Conservation (phyloP, 2,797 vertebrate species). For the Rhabdophis nuchalis region DNA sequence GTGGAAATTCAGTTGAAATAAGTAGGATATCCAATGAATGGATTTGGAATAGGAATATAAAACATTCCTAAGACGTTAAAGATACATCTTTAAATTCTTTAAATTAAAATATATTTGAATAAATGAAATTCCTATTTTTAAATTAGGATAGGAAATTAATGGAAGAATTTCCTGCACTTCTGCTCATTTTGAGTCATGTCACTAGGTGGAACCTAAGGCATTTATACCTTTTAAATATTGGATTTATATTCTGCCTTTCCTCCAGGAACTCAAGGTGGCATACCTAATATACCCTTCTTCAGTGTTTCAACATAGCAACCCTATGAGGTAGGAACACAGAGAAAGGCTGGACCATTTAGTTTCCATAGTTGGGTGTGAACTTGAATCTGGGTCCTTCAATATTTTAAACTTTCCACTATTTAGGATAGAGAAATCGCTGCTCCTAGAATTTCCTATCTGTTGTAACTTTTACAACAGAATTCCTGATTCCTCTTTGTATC, state of each 20-base stretch:
- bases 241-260: neutral
- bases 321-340: neutral
- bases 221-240: neutral
- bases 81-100: neutral
- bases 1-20: neutral
- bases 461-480: neutral
- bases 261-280: neutral
- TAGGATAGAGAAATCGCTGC: neutral
- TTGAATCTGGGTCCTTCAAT: neutral
- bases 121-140: neutral
- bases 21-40: neutral
- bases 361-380: neutral
- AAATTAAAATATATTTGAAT: neutral
- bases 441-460: neutral
- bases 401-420: neutral
- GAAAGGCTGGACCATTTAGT: neutral
- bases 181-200: neutral
- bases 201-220: neutral
- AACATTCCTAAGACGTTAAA: neutral
- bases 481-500: neutral
- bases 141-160: neutral
- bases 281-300: neutral
- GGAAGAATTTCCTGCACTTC: neutral
- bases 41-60: neutral
- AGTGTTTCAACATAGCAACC: neutral